phyloP scores from a whole-genome alignment of 2,888 invertebrate genomes.

The Netelia melanura region DNA sequence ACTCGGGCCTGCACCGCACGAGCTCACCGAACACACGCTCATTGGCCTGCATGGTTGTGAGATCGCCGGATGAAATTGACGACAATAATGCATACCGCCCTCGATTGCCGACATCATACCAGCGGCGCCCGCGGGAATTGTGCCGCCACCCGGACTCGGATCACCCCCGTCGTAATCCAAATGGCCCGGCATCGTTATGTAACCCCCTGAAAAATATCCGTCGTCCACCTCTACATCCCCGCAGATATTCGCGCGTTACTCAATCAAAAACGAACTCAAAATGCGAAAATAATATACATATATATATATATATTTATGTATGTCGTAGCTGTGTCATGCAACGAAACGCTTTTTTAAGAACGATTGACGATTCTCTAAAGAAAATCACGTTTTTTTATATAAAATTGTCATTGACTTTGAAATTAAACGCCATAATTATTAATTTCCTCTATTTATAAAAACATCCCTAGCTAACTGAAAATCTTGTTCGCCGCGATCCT shows the following conservation, averaged over 20 bases:
- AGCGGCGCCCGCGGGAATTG: constrained; percentile 68
- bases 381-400: too few species aligned
- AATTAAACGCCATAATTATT: too few species aligned
- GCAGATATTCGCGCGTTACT: constrained; percentile 55
- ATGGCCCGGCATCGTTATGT: constrained; percentile 82
- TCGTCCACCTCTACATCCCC: constrained; percentile 69
- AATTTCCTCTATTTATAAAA: too few species aligned
- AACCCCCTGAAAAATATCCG: constrained; percentile 78
- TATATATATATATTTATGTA: too few species aligned
- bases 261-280: constrained; percentile 59
- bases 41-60: constrained; percentile 86
- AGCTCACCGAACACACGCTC: constrained; percentile 88
- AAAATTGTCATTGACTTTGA: too few species aligned
- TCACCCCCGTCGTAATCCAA: constrained; percentile 81
- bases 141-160: constrained; percentile 68
- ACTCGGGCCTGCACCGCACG: constrained; percentile 79
- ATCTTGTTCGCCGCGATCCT: too few species aligned
- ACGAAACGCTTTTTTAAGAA: too few species aligned
- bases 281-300: neutral
- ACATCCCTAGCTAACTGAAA: too few species aligned
- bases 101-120: constrained; percentile 79
- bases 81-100: constrained; percentile 78
- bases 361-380: too few species aligned
- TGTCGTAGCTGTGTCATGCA: too few species aligned
- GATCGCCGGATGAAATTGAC: constrained; percentile 69